These are phyloP conservation scores for Tapirus terrestris DNA, from an alignment of 2,113 vertebrate species.

Conservation along the genomic window DNA sequence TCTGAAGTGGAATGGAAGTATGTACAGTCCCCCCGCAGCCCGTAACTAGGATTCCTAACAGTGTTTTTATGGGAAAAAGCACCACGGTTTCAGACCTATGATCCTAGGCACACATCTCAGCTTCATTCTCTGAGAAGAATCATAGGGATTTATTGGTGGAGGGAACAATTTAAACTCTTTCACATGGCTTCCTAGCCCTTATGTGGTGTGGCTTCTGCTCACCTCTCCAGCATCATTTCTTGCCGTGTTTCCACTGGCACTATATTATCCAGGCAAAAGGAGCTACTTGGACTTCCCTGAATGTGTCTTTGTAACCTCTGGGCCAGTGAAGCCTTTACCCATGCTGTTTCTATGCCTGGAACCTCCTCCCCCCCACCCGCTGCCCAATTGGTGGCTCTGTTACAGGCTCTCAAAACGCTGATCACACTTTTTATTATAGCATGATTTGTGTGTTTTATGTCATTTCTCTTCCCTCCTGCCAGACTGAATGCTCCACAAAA, in stretches of 20 bases:
- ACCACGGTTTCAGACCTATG: slow-evolving; percentile 11
- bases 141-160: slow-evolving; percentile 1
- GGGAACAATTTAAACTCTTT: slow-evolving; percentile 24
- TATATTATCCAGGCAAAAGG: background rate
- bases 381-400: background rate
- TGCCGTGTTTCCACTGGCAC: background rate
- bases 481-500: background rate
- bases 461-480: background rate
- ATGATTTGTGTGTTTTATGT: slow-evolving; percentile 16
- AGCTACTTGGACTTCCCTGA: background rate
- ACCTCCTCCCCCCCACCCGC: background rate
- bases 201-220: background rate
- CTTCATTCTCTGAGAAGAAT: slow-evolving; percentile 12
- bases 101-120: background rate
- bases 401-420: slow-evolving; percentile 33
- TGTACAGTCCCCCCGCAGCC: background rate
- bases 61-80: background rate
- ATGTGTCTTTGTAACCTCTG: background rate
- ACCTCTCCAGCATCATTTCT: background rate
- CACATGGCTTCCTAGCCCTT: background rate
- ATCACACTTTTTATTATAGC: slow-evolving; percentile 27
- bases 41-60: background rate
- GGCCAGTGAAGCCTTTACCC: slow-evolving; percentile 8
- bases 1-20: slow-evolving; percentile 42
- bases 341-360: background rate